These are phyloP conservation scores for Todiramphus saurophagus DNA, from an alignment of 2,113 vertebrate genomes.

Conservation along the genomic window DNA sequence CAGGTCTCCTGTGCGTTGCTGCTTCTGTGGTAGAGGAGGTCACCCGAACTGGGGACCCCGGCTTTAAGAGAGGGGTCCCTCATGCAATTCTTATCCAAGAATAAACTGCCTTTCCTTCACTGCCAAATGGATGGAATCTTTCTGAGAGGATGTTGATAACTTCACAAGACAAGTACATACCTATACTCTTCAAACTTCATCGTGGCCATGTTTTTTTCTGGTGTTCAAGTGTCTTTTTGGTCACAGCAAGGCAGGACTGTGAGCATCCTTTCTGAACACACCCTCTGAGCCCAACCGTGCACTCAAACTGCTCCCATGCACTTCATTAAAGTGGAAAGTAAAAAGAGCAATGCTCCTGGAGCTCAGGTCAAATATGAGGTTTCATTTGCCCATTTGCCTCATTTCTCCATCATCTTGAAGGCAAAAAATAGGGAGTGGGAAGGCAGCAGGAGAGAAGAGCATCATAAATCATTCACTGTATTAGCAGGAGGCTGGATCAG, in stretches of 20 bases:
- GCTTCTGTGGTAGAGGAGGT: not conserved
- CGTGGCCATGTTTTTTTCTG: not conserved
- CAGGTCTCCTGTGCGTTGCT: not conserved
- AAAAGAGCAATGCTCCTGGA: not conserved
- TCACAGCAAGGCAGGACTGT: not conserved
- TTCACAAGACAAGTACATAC: not conserved
- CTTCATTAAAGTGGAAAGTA: not conserved
- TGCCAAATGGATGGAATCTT: not conserved
- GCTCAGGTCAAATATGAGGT: not conserved
- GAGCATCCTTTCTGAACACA: not conserved
- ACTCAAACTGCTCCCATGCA: not conserved
- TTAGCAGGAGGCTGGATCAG: conserved; percentile 48
- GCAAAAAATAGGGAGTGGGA: conserved; percentile 46
- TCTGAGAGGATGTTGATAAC: not conserved
- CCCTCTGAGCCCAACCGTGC: not conserved
- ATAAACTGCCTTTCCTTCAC: not conserved
- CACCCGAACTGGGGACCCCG: rapidly evolving
- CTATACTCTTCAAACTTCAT: not conserved
- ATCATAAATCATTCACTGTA: conserved; percentile 49
- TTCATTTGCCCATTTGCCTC: conserved; percentile 14
- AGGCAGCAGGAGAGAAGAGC: conserved; percentile 22
- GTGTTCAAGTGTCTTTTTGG: not conserved
- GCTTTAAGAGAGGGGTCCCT: not conserved
- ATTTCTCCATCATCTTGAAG: conserved; percentile 19
- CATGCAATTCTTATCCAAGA: not conserved